Evolutionary conservation across 1,140 invertebrate genomes (phyloP).

Genomic region (Meloidogyne exigua): DNA sequence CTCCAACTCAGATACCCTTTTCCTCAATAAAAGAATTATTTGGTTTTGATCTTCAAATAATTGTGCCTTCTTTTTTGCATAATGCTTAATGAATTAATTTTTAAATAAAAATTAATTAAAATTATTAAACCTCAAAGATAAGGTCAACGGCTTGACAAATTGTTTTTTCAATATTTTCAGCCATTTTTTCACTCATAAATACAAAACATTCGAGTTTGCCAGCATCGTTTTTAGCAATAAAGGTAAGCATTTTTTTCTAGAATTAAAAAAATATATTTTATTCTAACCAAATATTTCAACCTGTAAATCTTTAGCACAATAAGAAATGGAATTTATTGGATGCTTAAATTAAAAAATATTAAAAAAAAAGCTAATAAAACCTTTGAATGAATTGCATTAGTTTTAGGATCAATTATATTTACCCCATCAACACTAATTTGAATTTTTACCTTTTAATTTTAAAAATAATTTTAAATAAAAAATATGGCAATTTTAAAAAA

Average conservation of each 20-base stretch:
- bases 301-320: slow-evolving; percentile 60
- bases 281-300: slow-evolving; percentile 17
- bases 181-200: slow-evolving; percentile 59
- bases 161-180: slow-evolving; percentile 56
- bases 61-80: slow-evolving; percentile 45
- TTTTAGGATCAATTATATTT: slow-evolving; percentile 46
- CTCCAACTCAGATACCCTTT: slow-evolving; percentile 52
- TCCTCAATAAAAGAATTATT: slow-evolving; percentile 41
- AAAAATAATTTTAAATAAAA: slow-evolving; percentile 26
- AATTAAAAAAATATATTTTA: neutral
- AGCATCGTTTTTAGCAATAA: slow-evolving; percentile 51
- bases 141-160: slow-evolving; percentile 60
- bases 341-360: slow-evolving; percentile 27
- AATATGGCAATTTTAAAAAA: too few species aligned
- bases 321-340: slow-evolving; percentile 53
- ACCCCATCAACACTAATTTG: slow-evolving; percentile 53
- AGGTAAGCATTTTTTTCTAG: slow-evolving; percentile 58
- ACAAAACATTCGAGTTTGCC: slow-evolving; percentile 52
- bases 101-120: slow-evolving; percentile 9
- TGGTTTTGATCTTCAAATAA: slow-evolving; percentile 46
- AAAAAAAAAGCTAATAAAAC: neutral
- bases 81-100: too few species aligned
- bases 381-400: slow-evolving; percentile 39
- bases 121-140: slow-evolving; percentile 3
- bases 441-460: slow-evolving; percentile 48